phyloP scores from a whole-genome alignment of 2,888 invertebrate genomes.

The Platerodrilus igneus region DNA sequence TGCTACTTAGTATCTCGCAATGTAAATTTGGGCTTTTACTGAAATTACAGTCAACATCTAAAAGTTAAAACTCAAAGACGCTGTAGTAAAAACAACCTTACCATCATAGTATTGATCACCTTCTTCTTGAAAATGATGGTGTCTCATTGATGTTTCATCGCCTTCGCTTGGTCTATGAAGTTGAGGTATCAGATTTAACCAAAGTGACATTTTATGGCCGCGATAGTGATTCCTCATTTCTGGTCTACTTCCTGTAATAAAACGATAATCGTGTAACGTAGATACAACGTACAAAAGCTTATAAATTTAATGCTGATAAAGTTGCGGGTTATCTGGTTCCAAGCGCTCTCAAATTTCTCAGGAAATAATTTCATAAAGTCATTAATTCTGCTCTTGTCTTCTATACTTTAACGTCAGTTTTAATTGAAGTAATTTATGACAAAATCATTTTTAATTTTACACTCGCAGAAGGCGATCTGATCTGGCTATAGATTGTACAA shows the following conservation, averaged over 20 bases:
- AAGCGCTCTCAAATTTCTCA: conserved; percentile 7
- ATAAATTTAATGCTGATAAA: conserved; percentile 9
- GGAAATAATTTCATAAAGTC: conserved; percentile 27
- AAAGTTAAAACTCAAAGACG: neutral
- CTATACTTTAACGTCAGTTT: conserved; percentile 29
- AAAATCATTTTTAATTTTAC: conserved; percentile 20
- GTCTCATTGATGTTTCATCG: conserved; percentile 79
- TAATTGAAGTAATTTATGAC: conserved; percentile 31
- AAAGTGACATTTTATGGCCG: conserved; percentile 89
- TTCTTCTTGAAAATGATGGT: conserved; percentile 82
- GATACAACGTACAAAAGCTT: too few species aligned
- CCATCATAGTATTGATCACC: conserved; percentile 76
- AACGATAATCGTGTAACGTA: too few species aligned
- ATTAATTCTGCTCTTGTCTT: conserved; percentile 27
- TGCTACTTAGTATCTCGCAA: conserved; percentile 5
- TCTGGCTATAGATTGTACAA: too few species aligned
- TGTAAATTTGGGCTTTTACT: conserved; percentile 2
- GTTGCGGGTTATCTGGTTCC: neutral
- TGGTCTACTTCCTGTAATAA: conserved; percentile 59
- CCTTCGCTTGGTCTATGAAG: conserved; percentile 78
- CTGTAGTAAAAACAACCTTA: conserved; percentile 39
- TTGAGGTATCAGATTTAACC: conserved; percentile 87
- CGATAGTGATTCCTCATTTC: conserved; percentile 87
- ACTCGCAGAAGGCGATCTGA: too few species aligned
- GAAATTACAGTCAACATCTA: neutral